These are phyloP conservation scores for Irena cyanogastra DNA, from an alignment of 2,113 vertebrate genomes.

Conservation along the genomic window DNA sequence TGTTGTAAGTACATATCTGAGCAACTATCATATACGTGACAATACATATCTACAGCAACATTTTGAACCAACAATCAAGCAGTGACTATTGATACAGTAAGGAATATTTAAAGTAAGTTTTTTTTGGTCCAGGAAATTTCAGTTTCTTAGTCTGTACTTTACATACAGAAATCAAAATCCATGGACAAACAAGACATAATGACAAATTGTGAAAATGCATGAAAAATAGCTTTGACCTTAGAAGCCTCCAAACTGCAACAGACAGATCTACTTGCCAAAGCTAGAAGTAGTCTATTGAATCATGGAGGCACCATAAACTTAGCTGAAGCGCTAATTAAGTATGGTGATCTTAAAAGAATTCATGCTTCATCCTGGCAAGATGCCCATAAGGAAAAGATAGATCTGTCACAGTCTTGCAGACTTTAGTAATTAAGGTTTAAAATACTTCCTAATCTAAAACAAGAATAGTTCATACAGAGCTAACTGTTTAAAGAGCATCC, in stretches of 20 bases:
- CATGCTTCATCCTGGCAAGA: constrained; percentile 59
- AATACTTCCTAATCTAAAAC: constrained; percentile 57
- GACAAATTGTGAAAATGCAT: background rate
- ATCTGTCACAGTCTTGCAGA: constrained; percentile 67
- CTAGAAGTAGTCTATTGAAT: constrained; percentile 13
- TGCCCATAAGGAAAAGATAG: constrained; percentile 54
- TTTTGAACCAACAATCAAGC: background rate
- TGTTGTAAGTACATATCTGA: background rate
- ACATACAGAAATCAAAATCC: background rate
- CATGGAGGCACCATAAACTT: constrained; percentile 51
- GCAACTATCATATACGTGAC: too few species aligned
- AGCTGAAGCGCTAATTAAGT: constrained; percentile 67
- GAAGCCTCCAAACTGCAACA: background rate
- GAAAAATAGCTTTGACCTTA: background rate
- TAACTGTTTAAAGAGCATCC: constrained; percentile 62
- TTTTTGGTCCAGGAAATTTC: background rate
- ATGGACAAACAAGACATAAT: background rate
- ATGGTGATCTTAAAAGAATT: constrained; percentile 40
- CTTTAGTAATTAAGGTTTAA: constrained; percentile 73
- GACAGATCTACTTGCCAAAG: background rate
- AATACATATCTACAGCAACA: background rate
- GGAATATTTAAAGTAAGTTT: background rate
- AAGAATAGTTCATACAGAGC: constrained; percentile 55
- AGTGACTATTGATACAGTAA: background rate
- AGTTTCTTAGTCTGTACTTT: background rate